Percentiles rank a stretch among this genome's conserved stretches.
These are phyloP conservation scores for Athene cunicularia DNA, from an alignment of 2,113 vertebrate genomes.

Conservation along the genomic window DNA sequence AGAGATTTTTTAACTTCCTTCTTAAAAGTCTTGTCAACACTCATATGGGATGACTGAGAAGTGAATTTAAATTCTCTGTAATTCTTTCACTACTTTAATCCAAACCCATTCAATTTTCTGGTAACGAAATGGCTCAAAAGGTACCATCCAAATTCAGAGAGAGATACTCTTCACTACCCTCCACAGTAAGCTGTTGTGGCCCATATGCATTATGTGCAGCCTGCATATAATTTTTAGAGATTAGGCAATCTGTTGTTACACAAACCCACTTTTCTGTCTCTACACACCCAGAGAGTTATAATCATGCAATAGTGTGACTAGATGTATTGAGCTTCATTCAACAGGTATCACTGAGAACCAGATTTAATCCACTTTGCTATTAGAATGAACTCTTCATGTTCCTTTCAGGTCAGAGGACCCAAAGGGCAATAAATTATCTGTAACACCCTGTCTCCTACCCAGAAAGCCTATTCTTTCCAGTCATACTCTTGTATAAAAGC, in stretches of 20 bases:
- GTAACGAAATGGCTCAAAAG: neutral
- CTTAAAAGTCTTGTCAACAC: neutral
- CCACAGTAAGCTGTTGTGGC: fast-evolving
- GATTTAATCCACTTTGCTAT: neutral
- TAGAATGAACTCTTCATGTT: neutral
- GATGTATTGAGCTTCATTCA: neutral
- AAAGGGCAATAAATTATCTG: neutral
- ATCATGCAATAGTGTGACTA: neutral
- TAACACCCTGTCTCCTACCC: neutral
- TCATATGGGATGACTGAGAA: neutral
- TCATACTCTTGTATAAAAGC: neutral
- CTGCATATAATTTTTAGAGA: neutral
- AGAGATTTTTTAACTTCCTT: neutral
- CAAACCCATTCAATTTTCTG: neutral
- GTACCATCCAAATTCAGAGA: neutral
- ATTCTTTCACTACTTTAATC: neutral
- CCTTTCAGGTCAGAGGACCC: neutral
- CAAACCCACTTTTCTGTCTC: neutral
- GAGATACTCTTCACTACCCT: neutral
- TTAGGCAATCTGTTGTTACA: neutral
- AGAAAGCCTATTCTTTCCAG: neutral
- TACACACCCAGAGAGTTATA: neutral
- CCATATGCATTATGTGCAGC: neutral
- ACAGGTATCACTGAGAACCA: neutral
- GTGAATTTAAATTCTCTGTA: neutral